phyloP scores from a whole-genome alignment of 1,140 invertebrate genomes.

The Scaptomyza pallida region DNA sequence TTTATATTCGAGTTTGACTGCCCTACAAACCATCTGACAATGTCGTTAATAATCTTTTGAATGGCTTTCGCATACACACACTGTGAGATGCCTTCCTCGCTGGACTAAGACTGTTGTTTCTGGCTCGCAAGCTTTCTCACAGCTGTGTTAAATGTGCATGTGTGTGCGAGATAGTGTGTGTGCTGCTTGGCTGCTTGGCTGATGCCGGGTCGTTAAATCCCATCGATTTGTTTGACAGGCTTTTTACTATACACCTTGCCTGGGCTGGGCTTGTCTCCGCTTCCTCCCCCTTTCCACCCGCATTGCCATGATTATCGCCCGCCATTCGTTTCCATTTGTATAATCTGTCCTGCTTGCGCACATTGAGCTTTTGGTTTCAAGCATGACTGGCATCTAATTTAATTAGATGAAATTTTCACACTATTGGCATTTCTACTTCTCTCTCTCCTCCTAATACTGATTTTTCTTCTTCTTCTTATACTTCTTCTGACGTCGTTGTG shows the following conservation, averaged over 20 bases:
- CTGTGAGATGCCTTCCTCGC: not conserved
- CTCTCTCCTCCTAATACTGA: too few relatives aligned
- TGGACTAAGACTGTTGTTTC: slow-evolving; percentile 2
- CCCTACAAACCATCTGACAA: not conserved
- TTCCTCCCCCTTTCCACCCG: too few relatives aligned
- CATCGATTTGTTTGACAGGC: slow-evolving; percentile 77
- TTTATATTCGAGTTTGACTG: not conserved
- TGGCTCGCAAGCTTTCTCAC: slow-evolving; percentile 32
- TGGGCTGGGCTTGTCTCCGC: not conserved
- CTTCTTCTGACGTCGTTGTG: slow-evolving; percentile 2
- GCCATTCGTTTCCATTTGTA: not conserved
- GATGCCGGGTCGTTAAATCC: slow-evolving; percentile 44
- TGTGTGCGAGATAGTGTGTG: slow-evolving; percentile 4
- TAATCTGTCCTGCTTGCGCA: not conserved
- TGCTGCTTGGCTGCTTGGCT: slow-evolving; percentile 24
- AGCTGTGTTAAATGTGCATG: slow-evolving; percentile 19
- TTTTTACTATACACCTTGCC: slow-evolving; percentile 52
- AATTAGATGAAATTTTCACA: slow-evolving; percentile 72
- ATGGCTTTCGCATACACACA: slow-evolving; percentile 13
- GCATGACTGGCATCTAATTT: slow-evolving; percentile 72
- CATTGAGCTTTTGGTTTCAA: slow-evolving; percentile 26
- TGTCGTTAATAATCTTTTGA: slow-evolving; percentile 23
- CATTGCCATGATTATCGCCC: not conserved
- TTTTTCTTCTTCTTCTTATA: not conserved
- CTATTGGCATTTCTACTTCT: slow-evolving; percentile 45